These are phyloP conservation scores for Eutolmus rufibarbis DNA, from an alignment of 2,888 invertebrate genomes.

Conservation along the genomic window DNA sequence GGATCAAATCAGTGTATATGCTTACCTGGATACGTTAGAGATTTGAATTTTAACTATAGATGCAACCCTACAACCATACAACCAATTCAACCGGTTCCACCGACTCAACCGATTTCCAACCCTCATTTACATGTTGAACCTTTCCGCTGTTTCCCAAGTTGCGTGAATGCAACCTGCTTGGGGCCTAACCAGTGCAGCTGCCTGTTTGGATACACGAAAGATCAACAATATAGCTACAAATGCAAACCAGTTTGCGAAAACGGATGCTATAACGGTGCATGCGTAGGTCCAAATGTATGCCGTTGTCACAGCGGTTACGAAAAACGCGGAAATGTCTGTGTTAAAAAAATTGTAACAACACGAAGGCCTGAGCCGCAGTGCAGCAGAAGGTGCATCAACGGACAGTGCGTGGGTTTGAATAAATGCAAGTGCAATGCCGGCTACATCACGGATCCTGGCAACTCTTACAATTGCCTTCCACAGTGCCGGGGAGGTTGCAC, in stretches of 20 bases:
- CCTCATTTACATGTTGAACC: neutral
- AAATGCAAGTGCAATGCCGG: slow-evolving; percentile 64
- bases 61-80: too few relatives aligned
- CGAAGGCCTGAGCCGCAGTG: slow-evolving; percentile 54
- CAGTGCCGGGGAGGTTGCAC: slow-evolving; percentile 63
- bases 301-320: slow-evolving; percentile 56
- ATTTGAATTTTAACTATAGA: neutral
- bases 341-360: slow-evolving; percentile 42
- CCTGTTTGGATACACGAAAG: slow-evolving; percentile 59
- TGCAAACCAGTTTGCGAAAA: slow-evolving; percentile 50
- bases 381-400: neutral
- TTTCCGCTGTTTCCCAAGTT: slow-evolving; percentile 50
- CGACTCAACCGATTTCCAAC: slow-evolving; percentile 49
- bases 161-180: slow-evolving; percentile 53
- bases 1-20: slow-evolving; percentile 65
- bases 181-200: slow-evolving; percentile 63
- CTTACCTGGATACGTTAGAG: slow-evolving; percentile 48
- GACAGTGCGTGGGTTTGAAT: slow-evolving; percentile 63
- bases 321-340: slow-evolving; percentile 52
- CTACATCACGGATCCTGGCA: slow-evolving; percentile 50
- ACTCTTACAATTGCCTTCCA: slow-evolving; percentile 57
- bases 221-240: slow-evolving; percentile 49
- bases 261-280: slow-evolving; percentile 52
- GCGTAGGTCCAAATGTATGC: slow-evolving; percentile 57
- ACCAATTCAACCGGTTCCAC: neutral